phyloP scores from a whole-genome alignment of 2,797 vertebrate species.

The Crocodylus rhombifer region DNA sequence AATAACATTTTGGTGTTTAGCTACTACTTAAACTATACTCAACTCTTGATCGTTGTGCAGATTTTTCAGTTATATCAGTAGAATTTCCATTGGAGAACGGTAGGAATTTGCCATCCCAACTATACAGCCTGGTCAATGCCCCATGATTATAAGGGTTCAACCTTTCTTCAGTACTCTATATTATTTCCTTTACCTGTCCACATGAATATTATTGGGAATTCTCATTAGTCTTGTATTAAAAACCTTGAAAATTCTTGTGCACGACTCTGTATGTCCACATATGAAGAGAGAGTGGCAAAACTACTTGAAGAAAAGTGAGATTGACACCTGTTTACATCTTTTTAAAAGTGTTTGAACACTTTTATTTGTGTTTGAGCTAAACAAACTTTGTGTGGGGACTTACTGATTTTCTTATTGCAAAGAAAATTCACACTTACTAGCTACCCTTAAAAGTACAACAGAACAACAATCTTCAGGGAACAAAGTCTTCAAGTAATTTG shows the following conservation, averaged over 20 bases:
- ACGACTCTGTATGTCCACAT: neutral
- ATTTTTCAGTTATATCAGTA: neutral
- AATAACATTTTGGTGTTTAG: neutral
- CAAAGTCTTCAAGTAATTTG: conserved; percentile 32
- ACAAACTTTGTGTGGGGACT: neutral
- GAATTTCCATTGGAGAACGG: neutral
- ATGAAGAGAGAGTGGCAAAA: neutral
- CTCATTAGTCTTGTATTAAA: neutral
- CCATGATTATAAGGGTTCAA: neutral
- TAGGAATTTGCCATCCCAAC: rapidly evolving
- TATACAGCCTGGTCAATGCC: neutral
- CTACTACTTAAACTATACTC: rapidly evolving
- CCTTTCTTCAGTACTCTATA: neutral
- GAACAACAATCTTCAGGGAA: neutral
- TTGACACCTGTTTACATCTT: neutral
- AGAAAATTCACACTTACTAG: neutral
- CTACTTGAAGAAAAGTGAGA: neutral
- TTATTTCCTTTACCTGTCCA: neutral
- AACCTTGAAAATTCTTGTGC: neutral
- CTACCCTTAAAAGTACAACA: neutral
- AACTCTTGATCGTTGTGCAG: neutral
- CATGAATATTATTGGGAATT: neutral
- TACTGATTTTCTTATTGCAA: neutral
- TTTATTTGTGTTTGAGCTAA: neutral
- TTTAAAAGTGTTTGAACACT: neutral